These are phyloP conservation scores for Barnardius zonarius DNA, from an alignment of 2,113 vertebrate genomes.

Conservation along the genomic window DNA sequence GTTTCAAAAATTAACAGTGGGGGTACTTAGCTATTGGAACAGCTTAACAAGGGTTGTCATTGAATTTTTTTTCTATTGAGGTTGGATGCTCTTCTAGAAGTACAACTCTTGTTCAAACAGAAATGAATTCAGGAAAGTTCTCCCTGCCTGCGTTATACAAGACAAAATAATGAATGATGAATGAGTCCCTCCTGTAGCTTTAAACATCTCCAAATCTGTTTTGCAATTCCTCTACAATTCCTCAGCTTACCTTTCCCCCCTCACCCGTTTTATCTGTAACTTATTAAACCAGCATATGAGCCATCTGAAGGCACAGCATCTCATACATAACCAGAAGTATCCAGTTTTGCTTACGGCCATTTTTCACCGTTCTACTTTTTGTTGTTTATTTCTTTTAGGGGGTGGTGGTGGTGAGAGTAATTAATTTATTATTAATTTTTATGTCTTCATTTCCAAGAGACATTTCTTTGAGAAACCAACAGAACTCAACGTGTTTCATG, in stretches of 20 bases:
- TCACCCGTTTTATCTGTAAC: not conserved
- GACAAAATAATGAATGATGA: not conserved
- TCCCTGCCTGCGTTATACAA: not conserved
- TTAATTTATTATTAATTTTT: not conserved
- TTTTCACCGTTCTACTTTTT: not conserved
- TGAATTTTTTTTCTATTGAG: conserved; percentile 39
- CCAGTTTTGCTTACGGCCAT: not conserved
- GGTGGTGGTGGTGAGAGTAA: not conserved
- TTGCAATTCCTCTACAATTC: not conserved
- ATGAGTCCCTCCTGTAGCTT: not conserved
- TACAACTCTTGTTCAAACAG: conserved; percentile 22
- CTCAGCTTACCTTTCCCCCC: not conserved
- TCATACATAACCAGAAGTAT: not conserved
- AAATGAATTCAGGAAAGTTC: conserved; percentile 43
- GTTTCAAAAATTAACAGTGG: conserved; percentile 64
- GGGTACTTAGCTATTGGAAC: conserved; percentile 54
- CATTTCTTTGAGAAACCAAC: not conserved
- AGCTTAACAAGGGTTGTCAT: conserved; percentile 46
- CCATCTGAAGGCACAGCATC: not conserved
- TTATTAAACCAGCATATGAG: not conserved
- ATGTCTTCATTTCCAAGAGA: not conserved
- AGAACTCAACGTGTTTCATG: not conserved
- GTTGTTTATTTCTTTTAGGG: not conserved
- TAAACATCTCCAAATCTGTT: not conserved
- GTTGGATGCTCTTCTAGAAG: conserved; percentile 33